Base-by-base conservation (phyloP, 2,888 invertebrate species). In the Caradrina kadenii region DNA sequence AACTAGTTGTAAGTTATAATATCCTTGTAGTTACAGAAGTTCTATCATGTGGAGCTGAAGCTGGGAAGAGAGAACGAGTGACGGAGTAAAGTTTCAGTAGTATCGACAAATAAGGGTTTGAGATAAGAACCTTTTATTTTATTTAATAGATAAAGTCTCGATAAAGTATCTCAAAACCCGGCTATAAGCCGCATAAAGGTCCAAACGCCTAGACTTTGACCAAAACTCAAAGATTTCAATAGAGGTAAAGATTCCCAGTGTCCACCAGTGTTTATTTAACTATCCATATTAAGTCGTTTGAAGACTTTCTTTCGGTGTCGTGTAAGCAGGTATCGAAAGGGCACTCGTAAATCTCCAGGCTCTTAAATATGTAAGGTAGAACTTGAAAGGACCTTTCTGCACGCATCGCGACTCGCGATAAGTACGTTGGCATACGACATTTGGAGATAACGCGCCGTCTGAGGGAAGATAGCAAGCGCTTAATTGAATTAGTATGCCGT, bases 281-380 rank as follows among this genome's bases (percentile, higher is more conserved):
- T 22, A 49, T 31, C 39, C 54, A 75, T 75, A 60, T 76, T 55
- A 63, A 52, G 63, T 59, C 42, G 17, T 52, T 15, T 63, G 19
- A 56, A 71, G 62, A 63, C 63, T 55, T 64, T 53, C 58, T 71
- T 56, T 68, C 50, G 62, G 61, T 58, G 80, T 61, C 55, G 85
- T 81, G 81, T 84, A 74, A 79, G 83, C 82, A 71, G 54, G 48
- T 72, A 58, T 72, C 39, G 83, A 89, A 91, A 90, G 89, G 89
- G 85, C 87, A 88, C 90, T 91, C 90, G 87, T 92, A 91, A 92
- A 93, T 92, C 90, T 91, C 88, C 91, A 92, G 91, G 91, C 88
- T 90, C 89, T 89, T 88, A 87, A 89, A 90, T 89, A 89, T 91
- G 89, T 89, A 89, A 90, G 89, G 89, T 87, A 88, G 88, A 89